Base-by-base conservation (phyloP, 2,888 invertebrate species). In the Drosophila diplacantha region DNA sequence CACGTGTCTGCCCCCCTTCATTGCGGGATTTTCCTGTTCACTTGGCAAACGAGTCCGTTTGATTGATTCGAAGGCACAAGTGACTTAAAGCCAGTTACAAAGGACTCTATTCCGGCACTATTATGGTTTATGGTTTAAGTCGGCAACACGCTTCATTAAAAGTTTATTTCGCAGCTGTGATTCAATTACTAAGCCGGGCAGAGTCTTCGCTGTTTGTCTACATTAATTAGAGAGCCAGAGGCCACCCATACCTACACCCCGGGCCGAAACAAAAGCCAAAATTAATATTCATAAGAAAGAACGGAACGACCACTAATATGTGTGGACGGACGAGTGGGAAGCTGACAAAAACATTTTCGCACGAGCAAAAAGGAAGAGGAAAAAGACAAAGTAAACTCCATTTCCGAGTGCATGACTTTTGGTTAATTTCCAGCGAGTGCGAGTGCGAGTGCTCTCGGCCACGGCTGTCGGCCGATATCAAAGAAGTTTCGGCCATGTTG, bases 391-490 rank as follows among this genome's bases (percentile, higher is more conserved):
- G 43, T 44, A 34, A 68, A 75, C 58, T 67, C 75, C 61, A 79
- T 81, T 83, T 78, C 63, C 79, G 65, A 80, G 77, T 77, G 74
- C 80, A 82, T 81, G 83, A 82, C 70, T 72, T 72, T 72, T 56
- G 73, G 32, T 70, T 78, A 63, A 68, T 80, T 82, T 79, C 49
- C 44, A 47, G 57, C 53, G 34, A 35, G 52, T 26, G 35, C 49
- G 41, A 41, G 39, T 39, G 34, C 43, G 16, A n/a, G 56, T 32
- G 34, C 34, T 34, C 44, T 31, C 5, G 20, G 29, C 26, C 24
- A 9, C 46, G 46, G 31, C 38, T 58, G 64, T 58, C 78, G 78
- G 78, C 26, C 56, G 18, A 78, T 75, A 83, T 78, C 78, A 83
- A 78, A 78, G 83, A 81, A 73, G 65, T 81, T 55, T 65, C 64